Evolutionary conservation across 1,140 invertebrate genomes (phyloP).

Genomic region (Rhyacophila brunnea): DNA sequence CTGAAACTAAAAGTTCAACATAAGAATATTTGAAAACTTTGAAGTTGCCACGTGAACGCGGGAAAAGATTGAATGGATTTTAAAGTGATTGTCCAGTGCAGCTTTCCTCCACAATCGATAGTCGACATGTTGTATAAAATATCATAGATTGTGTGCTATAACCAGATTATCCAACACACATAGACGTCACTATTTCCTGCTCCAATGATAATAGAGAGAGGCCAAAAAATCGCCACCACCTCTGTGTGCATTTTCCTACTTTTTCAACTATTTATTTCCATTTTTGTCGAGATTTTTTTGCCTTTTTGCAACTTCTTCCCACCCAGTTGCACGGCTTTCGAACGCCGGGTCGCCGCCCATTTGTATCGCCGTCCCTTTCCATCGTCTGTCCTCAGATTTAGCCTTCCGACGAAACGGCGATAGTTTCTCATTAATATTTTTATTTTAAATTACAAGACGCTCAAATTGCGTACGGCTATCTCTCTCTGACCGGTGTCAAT

Average conservation of each 20-base stretch:
- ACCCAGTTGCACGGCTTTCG: constrained; percentile 24
- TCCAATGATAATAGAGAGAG: constrained; percentile 14
- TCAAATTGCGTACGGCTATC: constrained; percentile 2
- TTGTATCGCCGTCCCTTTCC: constrained; percentile 17
- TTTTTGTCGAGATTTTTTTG: constrained; percentile 32
- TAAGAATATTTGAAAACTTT: too few relatives aligned
- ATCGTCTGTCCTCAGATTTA: neutral
- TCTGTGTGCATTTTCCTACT: constrained; percentile 26
- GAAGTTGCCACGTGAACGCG: too few relatives aligned
- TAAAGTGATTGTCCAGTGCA: too few relatives aligned
- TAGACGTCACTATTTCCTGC: neutral
- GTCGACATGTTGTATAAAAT: too few relatives aligned
- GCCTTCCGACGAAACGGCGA: constrained; percentile 17
- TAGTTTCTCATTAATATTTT: constrained; percentile 26
- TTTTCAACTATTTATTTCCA: constrained; percentile 35
- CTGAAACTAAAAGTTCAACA: too few relatives aligned
- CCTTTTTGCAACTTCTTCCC: constrained; percentile 35
- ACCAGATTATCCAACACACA: too few relatives aligned
- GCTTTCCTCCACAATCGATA: too few relatives aligned
- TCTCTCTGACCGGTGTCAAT: constrained; percentile 7
- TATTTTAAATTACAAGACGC: constrained; percentile 15
- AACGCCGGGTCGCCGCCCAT: constrained; percentile 20
- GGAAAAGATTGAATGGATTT: too few relatives aligned
- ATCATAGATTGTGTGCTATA: too few relatives aligned
- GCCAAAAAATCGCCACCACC: constrained; percentile 15